These are phyloP conservation scores for Protodeltote pygarga DNA, from an alignment of 2,888 invertebrate genomes.

Conservation along the genomic window DNA sequence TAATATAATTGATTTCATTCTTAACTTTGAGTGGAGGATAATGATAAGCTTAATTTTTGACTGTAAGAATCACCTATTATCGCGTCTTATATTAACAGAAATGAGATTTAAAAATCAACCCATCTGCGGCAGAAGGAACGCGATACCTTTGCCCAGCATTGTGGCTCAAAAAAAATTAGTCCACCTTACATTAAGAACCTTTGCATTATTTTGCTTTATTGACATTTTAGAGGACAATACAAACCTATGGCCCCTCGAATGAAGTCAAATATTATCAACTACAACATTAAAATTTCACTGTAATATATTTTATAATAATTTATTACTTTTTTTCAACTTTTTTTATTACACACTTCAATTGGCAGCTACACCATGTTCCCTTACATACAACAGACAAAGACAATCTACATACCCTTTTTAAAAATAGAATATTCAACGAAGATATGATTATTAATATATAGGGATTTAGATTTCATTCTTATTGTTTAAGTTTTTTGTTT, in stretches of 20 bases:
- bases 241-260: conserved; percentile 9
- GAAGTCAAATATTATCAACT: conserved; percentile 13
- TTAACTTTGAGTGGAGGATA: too few species aligned
- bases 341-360: conserved; percentile 10
- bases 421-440: conserved; percentile 34
- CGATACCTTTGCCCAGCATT: too few species aligned
- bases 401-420: conserved; percentile 15
- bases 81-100: too few species aligned
- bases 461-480: conserved; percentile 39
- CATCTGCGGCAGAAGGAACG: too few species aligned
- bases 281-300: conserved; percentile 9
- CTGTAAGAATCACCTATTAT: too few species aligned
- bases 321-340: conserved; percentile 20
- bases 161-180: too few species aligned
- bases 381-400: conserved; percentile 19
- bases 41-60: too few species aligned
- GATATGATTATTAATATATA: conserved; percentile 28
- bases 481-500: conserved; percentile 39
- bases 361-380: conserved; percentile 15
- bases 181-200: too few species aligned
- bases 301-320: conserved; percentile 25
- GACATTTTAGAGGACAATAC: too few species aligned
- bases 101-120: too few species aligned
- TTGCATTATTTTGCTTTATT: too few species aligned
- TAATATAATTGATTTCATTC: too few species aligned